phyloP scores from a whole-genome alignment of 2,113 vertebrate genomes.

The Lontra canadensis region DNA sequence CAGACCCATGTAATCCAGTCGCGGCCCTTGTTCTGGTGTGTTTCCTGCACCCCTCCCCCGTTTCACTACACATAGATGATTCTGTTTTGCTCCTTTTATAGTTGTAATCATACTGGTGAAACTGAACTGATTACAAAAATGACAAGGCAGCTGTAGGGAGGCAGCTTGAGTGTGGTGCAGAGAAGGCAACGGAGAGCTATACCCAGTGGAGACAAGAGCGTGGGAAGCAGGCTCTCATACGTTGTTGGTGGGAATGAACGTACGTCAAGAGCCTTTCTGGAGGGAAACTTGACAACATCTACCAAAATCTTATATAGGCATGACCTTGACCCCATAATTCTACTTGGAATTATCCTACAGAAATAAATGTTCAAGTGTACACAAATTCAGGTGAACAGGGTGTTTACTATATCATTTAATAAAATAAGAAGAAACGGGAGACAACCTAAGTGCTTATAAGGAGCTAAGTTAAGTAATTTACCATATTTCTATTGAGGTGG shows the following conservation, averaged over 20 bases:
- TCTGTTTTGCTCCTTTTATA: slow-evolving; percentile 30
- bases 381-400: neutral
- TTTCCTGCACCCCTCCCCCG: neutral
- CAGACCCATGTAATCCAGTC: neutral
- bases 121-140: neutral
- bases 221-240: neutral
- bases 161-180: neutral
- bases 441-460: neutral
- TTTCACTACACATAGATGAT: neutral
- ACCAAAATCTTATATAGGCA: neutral
- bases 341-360: neutral
- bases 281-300: neutral
- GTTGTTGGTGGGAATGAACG: neutral
- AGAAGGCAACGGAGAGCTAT: neutral
- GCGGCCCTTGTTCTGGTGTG: neutral
- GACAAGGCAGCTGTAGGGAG: neutral
- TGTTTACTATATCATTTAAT: neutral
- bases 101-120: neutral
- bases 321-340: neutral
- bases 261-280: neutral
- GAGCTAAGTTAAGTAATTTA: neutral
- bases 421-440: neutral
- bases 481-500: neutral
- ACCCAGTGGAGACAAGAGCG: neutral
- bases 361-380: neutral